These are phyloP conservation scores for Macropus fuliginosus DNA, from an alignment of 2,797 vertebrate species.

Conservation along the genomic window DNA sequence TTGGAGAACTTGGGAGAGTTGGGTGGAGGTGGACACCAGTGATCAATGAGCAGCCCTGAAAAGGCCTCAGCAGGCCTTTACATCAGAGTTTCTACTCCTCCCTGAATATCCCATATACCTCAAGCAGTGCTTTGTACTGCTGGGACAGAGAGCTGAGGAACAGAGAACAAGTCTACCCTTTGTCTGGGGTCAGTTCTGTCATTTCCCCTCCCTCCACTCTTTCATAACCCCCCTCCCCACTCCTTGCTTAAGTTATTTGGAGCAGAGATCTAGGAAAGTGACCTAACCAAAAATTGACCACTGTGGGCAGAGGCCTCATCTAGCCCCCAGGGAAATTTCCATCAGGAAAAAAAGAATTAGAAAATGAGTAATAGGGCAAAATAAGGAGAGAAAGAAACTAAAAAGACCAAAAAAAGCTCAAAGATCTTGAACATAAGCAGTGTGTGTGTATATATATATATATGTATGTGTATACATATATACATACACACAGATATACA, in stretches of 20 bases:
- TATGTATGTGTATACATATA: too few relatives aligned
- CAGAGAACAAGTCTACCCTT: not conserved
- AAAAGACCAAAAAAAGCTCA: not conserved
- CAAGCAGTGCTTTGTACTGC: not conserved
- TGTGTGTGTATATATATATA: too few relatives aligned
- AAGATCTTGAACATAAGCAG: not conserved
- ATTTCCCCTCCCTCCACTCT: too few relatives aligned
- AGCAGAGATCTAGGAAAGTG: not conserved
- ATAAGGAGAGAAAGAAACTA: not conserved
- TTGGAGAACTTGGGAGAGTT: not conserved
- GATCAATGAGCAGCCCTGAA: not conserved
- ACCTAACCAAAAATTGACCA: not conserved
- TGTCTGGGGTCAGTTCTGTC: not conserved
- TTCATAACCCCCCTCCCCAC: too few relatives aligned
- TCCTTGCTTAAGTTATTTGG: not conserved
- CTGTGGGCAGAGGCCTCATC: not conserved
- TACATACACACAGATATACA: too few relatives aligned
- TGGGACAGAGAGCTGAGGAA: not conserved
- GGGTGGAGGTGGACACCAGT: not conserved
- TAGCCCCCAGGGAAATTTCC: not conserved
- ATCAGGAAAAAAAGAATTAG: too few relatives aligned
- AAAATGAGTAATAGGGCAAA: not conserved
- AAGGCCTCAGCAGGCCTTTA: not conserved
- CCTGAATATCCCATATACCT: not conserved
- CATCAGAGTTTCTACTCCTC: not conserved